Evolutionary conservation across 2,888 invertebrate genomes (phyloP).

Genomic region (Drosophila kambysellisi): DNA sequence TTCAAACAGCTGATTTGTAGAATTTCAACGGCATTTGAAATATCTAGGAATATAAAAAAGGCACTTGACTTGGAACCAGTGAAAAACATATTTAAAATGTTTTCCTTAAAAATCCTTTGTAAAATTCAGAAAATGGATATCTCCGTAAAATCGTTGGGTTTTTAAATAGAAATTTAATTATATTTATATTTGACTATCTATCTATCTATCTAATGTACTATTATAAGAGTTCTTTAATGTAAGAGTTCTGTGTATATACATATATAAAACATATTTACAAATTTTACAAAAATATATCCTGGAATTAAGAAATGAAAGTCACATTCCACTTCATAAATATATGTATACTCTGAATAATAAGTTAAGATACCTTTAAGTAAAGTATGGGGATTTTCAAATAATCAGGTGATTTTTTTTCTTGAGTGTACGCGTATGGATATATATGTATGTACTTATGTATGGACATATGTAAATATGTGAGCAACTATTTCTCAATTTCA

Average conservation of each 20-base stretch:
- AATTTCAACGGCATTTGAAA: background rate
- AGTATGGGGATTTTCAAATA: background rate
- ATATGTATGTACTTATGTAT: background rate
- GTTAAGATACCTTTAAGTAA: too few species aligned
- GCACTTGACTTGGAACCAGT: background rate
- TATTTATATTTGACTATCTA: background rate
- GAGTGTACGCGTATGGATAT: background rate
- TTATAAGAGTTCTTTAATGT: too few species aligned
- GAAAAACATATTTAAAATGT: background rate
- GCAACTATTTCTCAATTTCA: constrained; percentile 72
- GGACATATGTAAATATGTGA: constrained; percentile 26
- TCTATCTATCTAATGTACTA: background rate
- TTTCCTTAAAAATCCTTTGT: background rate
- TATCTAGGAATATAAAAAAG: background rate
- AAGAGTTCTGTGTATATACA: background rate
- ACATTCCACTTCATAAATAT: background rate
- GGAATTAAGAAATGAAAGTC: background rate
- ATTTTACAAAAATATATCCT: background rate
- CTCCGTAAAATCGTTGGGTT: background rate
- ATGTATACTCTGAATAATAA: background rate
- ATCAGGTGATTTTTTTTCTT: background rate
- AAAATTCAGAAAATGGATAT: background rate
- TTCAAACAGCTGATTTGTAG: background rate
- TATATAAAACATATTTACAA: too few species aligned
- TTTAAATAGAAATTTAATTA: background rate